Evolutionary conservation across 2,113 vertebrate genomes (phyloP), one percentile per base, ranked within the genome.

Genomic region (Perca schrenkii): DNA sequence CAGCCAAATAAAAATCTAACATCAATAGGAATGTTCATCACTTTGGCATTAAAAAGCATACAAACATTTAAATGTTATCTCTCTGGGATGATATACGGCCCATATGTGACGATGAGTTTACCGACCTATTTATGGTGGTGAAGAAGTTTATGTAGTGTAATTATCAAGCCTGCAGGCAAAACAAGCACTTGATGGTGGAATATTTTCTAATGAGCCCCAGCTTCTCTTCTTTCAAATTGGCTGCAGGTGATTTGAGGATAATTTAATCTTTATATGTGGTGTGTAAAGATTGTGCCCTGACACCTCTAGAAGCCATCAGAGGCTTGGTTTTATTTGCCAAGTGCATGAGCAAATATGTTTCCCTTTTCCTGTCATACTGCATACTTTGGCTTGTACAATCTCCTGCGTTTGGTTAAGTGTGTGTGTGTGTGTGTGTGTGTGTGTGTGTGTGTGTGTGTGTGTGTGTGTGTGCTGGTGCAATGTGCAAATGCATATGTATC

Each of bases 281-380:
- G 34, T 70, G 71, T 40, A 52, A 31, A 70, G 60, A 70, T 58
- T 83, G 50, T 21, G 36, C 74, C 4, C 47, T 21, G 52, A 83
- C 74, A 83, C 69, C 58, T 84, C 28, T 19, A 31, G 64, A 74
- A 74, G 25, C 53, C 8, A 64, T 63, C 34, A 47, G 28, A 80
- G 60, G 49, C 13, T 63, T 31, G 7, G 22, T 63, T 58, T 78
- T 36, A 60, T 71, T 70, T 82, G 64, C 63, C 66, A 88, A 85
- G 28, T 28, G 31, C n/a, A 19, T 60, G 36, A 77, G 15, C 36
- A 81, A 62, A 66, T 22, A 63, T 43, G 57, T 75, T 75, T 61
- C 56, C 52, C 40, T 84, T 57, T 36, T 66, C 19, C 66, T 7
- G 2, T 63, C 53, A 72, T 31, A 67, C 28, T 60, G 28, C 53